These are phyloP conservation scores for Trogon surrucura DNA, from an alignment of 2,113 vertebrate genomes.

Conservation along the genomic window DNA sequence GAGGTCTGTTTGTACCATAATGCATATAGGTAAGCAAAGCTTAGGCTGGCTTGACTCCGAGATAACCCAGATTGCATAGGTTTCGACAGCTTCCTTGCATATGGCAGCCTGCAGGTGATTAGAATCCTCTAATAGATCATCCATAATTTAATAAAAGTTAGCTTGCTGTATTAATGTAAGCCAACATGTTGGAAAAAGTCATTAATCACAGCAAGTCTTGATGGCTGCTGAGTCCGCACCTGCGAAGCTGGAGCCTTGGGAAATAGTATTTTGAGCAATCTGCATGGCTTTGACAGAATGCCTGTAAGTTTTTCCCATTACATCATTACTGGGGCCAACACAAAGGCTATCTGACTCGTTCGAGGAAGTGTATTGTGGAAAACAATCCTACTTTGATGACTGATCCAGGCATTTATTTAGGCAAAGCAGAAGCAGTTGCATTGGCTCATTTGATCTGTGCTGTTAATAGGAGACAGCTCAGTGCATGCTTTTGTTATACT, in stretches of 20 bases:
- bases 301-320: slow-evolving; percentile 77
- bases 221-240: slow-evolving; percentile 80
- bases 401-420: slow-evolving; percentile 68
- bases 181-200: slow-evolving; percentile 51
- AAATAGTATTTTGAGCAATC: slow-evolving; percentile 73
- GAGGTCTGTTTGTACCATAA: neutral
- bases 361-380: slow-evolving; percentile 68
- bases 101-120: slow-evolving; percentile 30
- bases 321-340: slow-evolving; percentile 69
- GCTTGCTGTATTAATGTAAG: neutral
- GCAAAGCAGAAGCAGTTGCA: slow-evolving; percentile 60
- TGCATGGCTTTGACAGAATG: slow-evolving; percentile 69
- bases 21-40: neutral
- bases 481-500: slow-evolving; percentile 55
- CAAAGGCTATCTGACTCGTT: slow-evolving; percentile 64
- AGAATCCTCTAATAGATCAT: neutral
- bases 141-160: neutral
- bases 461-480: slow-evolving; percentile 58
- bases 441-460: slow-evolving; percentile 52
- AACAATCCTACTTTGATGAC: slow-evolving; percentile 68
- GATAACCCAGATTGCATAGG: too few relatives aligned
- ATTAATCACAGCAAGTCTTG: slow-evolving; percentile 74
- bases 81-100: neutral
- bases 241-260: slow-evolving; percentile 80
- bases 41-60: neutral